Conservation (phyloP, 2,113 vertebrate species). For the Actenoides lindsayi region DNA sequence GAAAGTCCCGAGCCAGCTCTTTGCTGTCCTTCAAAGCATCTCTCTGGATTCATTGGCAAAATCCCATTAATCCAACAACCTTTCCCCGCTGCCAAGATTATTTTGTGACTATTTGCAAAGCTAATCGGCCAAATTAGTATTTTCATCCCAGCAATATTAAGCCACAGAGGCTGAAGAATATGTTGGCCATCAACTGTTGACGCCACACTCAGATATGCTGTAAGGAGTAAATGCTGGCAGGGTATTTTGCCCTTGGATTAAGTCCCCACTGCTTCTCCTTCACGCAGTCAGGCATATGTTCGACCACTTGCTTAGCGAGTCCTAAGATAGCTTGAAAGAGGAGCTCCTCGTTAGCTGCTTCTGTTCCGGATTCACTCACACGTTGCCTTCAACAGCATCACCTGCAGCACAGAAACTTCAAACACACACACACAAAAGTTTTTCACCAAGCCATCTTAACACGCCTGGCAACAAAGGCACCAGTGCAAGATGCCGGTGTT, state of each 20-base stretch:
- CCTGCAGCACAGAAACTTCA: neutral
- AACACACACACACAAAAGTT: accelerated
- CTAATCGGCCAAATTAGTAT: neutral
- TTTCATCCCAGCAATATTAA: neutral
- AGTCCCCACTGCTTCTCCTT: neutral
- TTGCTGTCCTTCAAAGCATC: neutral
- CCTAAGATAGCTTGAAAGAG: neutral
- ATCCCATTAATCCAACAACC: neutral
- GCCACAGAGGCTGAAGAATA: neutral
- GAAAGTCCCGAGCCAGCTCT: neutral
- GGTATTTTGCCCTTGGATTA: neutral
- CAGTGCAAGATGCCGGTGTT: neutral
- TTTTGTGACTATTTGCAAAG: neutral
- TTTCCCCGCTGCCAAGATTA: neutral
- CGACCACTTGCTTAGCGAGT: neutral
- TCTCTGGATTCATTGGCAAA: neutral
- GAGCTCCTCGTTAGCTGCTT: conserved; percentile 1
- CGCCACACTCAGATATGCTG: neutral
- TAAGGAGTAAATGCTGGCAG: neutral
- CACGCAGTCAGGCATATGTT: neutral
- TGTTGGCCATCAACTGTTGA: neutral
- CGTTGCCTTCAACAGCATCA: neutral
- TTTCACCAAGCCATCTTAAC: neutral
- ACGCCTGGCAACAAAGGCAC: neutral
- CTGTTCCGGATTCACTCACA: neutral